Conservation (phyloP, 1,140 invertebrate genomes). For the Drosophila sulfurigaster region DNA sequence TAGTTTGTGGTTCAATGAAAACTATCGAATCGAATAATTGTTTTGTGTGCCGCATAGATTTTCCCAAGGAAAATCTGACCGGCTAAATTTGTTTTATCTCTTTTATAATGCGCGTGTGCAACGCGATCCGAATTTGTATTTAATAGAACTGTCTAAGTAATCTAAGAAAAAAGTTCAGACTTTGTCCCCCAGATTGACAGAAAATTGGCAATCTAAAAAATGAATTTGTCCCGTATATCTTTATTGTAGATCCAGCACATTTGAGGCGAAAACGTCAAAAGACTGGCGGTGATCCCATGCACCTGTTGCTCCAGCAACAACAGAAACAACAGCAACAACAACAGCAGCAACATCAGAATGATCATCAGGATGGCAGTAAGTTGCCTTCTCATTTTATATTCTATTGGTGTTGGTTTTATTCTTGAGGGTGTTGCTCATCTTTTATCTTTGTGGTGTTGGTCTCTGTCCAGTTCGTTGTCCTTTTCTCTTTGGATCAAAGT, state of each 20-base stretch:
- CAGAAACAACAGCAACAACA: constrained; percentile 72
- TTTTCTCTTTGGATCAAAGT: constrained; percentile 25
- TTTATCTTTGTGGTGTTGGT: constrained; percentile 9
- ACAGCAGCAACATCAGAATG: constrained; percentile 51
- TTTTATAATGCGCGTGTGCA: background rate
- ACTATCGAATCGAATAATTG: constrained; percentile 26
- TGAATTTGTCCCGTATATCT: constrained; percentile 58
- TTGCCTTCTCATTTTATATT: constrained; percentile 62
- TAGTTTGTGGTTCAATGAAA: constrained; percentile 2
- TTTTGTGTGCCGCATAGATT: constrained; percentile 27
- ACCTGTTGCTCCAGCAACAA: constrained; percentile 86
- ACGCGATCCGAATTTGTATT: constrained; percentile 44
- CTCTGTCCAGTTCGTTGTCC: constrained; percentile 21
- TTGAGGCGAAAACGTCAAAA: constrained; percentile 88
- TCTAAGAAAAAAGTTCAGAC: constrained; percentile 34
- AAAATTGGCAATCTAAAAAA: constrained; percentile 67
- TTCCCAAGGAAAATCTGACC: constrained; percentile 7
- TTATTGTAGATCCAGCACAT: constrained; percentile 85
- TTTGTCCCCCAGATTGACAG: constrained; percentile 36
- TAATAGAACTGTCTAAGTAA: constrained; percentile 49
- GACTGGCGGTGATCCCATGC: constrained; percentile 86
- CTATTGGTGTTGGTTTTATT: constrained; percentile 31
- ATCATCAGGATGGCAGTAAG: constrained; percentile 87
- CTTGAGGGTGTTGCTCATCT: background rate
- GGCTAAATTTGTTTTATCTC: constrained; percentile 11